These are phyloP conservation scores for Lepus oiostolus DNA, from an alignment of 2,797 vertebrate species.

Conservation along the genomic window DNA sequence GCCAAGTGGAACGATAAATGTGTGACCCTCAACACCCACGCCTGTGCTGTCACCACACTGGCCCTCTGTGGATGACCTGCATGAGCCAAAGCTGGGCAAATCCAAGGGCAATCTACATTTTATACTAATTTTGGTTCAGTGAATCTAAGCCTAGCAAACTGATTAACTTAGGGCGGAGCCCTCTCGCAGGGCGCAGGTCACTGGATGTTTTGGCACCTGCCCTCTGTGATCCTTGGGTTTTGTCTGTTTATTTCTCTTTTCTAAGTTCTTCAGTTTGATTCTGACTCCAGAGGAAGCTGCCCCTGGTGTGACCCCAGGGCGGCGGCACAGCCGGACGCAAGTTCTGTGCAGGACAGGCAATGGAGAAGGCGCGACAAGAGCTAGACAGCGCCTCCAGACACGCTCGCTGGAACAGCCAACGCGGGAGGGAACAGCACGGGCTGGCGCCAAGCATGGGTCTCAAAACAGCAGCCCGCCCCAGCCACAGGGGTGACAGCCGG, in stretches of 20 bases:
- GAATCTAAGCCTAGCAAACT: constrained; percentile 6
- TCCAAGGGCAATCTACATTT: neutral
- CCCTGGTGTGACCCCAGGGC: neutral
- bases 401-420: neutral
- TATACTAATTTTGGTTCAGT: constrained; percentile 1
- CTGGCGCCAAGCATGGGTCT: neutral
- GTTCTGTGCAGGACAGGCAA: constrained; percentile 24
- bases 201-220: neutral
- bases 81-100: neutral
- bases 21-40: neutral
- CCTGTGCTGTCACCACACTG: too few relatives aligned
- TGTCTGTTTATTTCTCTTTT: constrained; percentile 16
- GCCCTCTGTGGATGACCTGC: neutral
- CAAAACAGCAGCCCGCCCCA: neutral
- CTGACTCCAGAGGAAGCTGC: constrained; percentile 29
- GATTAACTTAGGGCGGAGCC: constrained; percentile 13
- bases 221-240: constrained; percentile 14
- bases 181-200: neutral
- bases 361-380: neutral
- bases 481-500: neutral
- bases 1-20: constrained; percentile 1
- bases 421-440: neutral
- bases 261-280: constrained; percentile 26
- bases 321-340: neutral
- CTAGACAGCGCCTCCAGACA: neutral